Evolutionary conservation across 2,113 vertebrate species (phyloP).

Genomic region (Carollia perspicillata): DNA sequence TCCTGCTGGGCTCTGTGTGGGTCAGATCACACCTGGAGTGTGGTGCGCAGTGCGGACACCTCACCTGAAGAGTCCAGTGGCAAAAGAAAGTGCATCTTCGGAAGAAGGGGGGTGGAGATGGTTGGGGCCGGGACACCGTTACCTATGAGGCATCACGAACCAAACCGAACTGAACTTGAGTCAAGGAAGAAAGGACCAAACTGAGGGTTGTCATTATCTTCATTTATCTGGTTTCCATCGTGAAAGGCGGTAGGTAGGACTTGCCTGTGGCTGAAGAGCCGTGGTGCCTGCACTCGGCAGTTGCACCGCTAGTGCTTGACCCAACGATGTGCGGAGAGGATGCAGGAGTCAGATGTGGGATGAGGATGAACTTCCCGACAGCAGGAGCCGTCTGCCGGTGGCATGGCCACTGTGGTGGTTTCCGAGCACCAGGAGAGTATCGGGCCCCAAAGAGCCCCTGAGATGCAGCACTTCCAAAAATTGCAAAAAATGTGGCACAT

Average conservation of each 20-base stretch:
- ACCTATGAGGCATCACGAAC: neutral
- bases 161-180: neutral
- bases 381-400: neutral
- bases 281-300: neutral
- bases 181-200: neutral
- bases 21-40: neutral
- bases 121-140: neutral
- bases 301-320: neutral
- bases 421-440: neutral
- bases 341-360: neutral
- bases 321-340: neutral
- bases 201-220: neutral
- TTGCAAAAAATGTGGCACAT: no score
- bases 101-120: neutral
- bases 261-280: neutral
- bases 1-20: neutral
- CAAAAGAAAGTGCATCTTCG: neutral
- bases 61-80: neutral
- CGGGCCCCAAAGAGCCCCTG: neutral
- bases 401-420: neutral
- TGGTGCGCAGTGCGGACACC: neutral
- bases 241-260: neutral
- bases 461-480: neutral
- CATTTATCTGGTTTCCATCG: neutral
- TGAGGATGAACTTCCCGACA: neutral